A percentile compares a stretch with the other conserved stretches of the same genome.
phyloP scores from a whole-genome alignment of 1,140 invertebrate species.

The Camponotus pennsylvanicus region DNA sequence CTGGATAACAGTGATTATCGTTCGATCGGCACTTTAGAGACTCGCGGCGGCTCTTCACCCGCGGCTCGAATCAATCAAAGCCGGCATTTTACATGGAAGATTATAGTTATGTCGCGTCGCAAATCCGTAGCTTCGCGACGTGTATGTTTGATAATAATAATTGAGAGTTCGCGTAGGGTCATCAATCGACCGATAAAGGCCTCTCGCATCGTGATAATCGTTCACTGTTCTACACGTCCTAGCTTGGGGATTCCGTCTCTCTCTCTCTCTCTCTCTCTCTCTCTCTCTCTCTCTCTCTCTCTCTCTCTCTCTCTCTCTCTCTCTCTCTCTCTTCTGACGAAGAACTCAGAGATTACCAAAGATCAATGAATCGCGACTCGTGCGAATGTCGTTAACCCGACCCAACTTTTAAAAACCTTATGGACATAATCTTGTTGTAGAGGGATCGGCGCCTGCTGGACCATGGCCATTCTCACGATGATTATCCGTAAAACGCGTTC shows the following conservation, averaged over 20 bases:
- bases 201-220: constrained; percentile 54
- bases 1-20: constrained; percentile 50
- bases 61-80: constrained; percentile 55
- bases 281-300: constrained; percentile 19
- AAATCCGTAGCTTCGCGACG: background rate
- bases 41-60: constrained; percentile 36
- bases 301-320: background rate
- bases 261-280: background rate
- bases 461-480: constrained; percentile 65
- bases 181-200: constrained; percentile 49
- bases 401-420: constrained; percentile 44
- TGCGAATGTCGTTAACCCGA: constrained; percentile 68
- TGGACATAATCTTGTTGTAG: constrained; percentile 15
- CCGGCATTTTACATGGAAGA: constrained; percentile 48
- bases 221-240: constrained; percentile 56
- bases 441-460: constrained; percentile 28
- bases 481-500: constrained; percentile 42
- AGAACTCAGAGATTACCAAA: constrained; percentile 52
- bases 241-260: constrained; percentile 38
- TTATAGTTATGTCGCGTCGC: constrained; percentile 50
- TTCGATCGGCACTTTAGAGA: constrained; percentile 31
- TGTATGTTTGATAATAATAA: constrained; percentile 43
- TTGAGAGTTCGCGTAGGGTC: constrained; percentile 42
- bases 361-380: constrained; percentile 68
- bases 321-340: constrained; percentile 34